Evolutionary conservation across 2,888 invertebrate species (phyloP).

Genomic region (Oscheius onirici): DNA sequence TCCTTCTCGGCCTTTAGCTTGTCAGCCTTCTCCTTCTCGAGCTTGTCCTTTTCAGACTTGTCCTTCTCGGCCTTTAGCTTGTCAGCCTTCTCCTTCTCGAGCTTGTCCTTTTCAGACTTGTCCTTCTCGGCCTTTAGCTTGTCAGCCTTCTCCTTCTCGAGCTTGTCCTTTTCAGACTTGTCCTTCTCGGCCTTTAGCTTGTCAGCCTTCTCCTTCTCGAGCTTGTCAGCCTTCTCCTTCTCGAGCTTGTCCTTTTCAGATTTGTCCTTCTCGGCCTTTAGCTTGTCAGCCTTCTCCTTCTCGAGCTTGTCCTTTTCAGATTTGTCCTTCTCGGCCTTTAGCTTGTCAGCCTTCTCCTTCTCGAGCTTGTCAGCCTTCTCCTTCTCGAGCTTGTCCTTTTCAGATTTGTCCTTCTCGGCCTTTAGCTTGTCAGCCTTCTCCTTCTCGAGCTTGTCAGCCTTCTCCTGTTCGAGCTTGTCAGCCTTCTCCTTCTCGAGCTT

Average conservation of each 20-base stretch:
- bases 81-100: not conserved
- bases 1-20: not conserved
- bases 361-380: not conserved
- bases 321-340: not conserved
- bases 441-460: not conserved
- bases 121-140: not conserved
- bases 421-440: not conserved
- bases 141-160: not conserved
- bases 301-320: not conserved
- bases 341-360: not conserved
- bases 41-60: not conserved
- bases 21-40: conserved; percentile 1
- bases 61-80: not conserved
- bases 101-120: not conserved
- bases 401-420: not conserved
- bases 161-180: not conserved
- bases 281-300: not conserved
- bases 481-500: not conserved
- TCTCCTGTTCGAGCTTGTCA: not conserved
- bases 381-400: not conserved
- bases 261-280: not conserved
- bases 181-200: not conserved
- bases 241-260: not conserved
- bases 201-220: not conserved
- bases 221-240: not conserved